Base-by-base conservation (phyloP, 2,888 invertebrate species). In the Heteromurus nitidus region DNA sequence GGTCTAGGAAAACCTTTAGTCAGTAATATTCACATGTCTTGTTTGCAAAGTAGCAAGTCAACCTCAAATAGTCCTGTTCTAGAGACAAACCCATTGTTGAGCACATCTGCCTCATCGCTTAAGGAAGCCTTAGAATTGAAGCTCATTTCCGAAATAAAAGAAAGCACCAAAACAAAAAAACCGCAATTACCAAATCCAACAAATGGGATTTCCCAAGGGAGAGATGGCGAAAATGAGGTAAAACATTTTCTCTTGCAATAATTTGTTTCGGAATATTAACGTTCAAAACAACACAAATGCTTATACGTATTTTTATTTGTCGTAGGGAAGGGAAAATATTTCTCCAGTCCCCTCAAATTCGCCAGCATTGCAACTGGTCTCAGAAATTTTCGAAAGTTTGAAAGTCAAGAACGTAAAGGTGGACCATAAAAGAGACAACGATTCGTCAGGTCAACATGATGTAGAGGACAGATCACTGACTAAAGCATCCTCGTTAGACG, bases 111-210 rank as follows among this genome's bases (percentile, higher is more conserved):
- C 44, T 82, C 85, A 11, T 77, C 74, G 22, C 93, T 94, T 91
- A 95, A 95, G 88, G 95, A 95, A 89, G 95, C 95, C 92, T 90
- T 94, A 65, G 95, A 95, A 88, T 89, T 94, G 65, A 94, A 95
- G 88, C 90, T 95, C 28, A 94, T 95, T 62, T 94, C 95, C 3
- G 96, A 96, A 89, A 95, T 95, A 79, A 95, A 95, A 89, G 95
- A 95, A 24, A 36, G 42, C 22, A 24, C 31, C 16, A 60, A 36
- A 31, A 26, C 55, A n/a, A 76, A 60, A 30, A 53, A 44, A 18
- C 11, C 55, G 22, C 58, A 69, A 20, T 20, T 47, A 16, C 62
- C n/a, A 60, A 62, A 26, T 22, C 80, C 80, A 16, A 73, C 67
- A 1, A 80, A 80, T 65, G 80, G 80, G 16, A 60, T 80, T 24